Conservation (phyloP, 2,113 vertebrate species). For the Tiliqua scincoides region DNA sequence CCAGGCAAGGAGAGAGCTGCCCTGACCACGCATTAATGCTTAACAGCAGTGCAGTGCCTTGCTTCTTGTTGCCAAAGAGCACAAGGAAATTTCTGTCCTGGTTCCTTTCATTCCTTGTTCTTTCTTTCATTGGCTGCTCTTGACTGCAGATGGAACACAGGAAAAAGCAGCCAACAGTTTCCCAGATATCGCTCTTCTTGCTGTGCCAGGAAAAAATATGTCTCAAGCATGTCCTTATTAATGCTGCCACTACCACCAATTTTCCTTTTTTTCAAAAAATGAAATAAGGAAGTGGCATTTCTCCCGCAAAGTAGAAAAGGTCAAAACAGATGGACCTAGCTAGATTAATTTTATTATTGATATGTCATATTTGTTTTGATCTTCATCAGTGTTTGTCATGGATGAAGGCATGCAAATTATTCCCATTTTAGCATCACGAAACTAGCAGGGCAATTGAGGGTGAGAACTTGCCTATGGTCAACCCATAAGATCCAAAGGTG, state of each 20-base stretch:
- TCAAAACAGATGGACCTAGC: background rate
- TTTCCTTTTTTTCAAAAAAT: background rate
- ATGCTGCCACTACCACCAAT: background rate
- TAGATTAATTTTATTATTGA: background rate
- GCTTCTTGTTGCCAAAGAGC: background rate
- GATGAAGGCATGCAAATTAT: background rate
- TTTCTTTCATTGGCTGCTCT: background rate
- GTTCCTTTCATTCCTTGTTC: background rate
- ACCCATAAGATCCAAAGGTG: no score
- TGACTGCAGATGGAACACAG: constrained; percentile 17
- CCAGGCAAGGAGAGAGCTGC: background rate
- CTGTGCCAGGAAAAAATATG: constrained; percentile 9
- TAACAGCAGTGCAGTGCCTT: background rate
- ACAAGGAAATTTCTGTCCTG: background rate
- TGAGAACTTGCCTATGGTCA: background rate
- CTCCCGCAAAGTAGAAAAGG: background rate
- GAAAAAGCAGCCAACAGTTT: constrained; percentile 11
- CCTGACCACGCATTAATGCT: background rate
- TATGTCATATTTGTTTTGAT: background rate
- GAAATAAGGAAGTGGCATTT: background rate
- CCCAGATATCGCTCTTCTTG: constrained; percentile 14
- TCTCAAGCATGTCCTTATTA: background rate
- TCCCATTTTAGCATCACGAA: background rate
- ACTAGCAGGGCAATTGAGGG: background rate
- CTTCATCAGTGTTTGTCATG: background rate